A percentile compares a stretch with the other conserved stretches of the same genome.
Conservation (phyloP, 1,140 invertebrate species). For the Gerris buenoi region DNA sequence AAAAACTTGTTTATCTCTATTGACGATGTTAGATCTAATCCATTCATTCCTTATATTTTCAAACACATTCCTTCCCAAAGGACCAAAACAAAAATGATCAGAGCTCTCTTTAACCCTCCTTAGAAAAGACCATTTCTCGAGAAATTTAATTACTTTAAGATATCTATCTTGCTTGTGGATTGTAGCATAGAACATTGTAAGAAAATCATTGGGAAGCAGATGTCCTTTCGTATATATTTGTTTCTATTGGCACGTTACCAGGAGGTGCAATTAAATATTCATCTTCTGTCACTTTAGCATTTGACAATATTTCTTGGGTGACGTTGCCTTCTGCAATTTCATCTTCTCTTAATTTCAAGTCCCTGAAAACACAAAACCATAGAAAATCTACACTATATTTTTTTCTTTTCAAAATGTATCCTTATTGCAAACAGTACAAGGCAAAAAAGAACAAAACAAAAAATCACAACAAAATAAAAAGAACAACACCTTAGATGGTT, state of each 20-base stretch:
- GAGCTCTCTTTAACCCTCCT: not conserved
- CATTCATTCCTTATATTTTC: conserved; percentile 41
- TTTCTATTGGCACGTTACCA: conserved; percentile 53
- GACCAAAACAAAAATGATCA: conserved; percentile 29
- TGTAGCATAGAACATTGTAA: not conserved
- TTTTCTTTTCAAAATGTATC: too few species aligned
- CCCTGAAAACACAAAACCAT: too few species aligned
- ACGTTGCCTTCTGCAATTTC: conserved; percentile 47
- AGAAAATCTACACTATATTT: too few species aligned
- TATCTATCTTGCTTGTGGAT: not conserved
- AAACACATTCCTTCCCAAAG: conserved; percentile 35
- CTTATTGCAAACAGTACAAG: too few species aligned
- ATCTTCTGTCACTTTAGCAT: conserved; percentile 59
- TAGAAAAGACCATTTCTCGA: not conserved
- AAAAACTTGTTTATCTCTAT: conserved; percentile 36
- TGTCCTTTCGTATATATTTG: conserved; percentile 11
- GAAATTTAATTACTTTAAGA: not conserved
- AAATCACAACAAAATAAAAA: too few species aligned
- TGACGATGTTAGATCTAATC: conserved; percentile 36
- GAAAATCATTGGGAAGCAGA: not conserved
- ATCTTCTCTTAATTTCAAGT: conserved; percentile 52
- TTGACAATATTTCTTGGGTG: conserved; percentile 47
- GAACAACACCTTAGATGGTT: too few species aligned
- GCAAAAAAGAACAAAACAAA: too few species aligned
- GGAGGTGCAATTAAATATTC: conserved; percentile 79